A percentile compares a stretch with the other conserved stretches of the same genome.
Conservation (phyloP, 1,140 invertebrate genomes). For the Drosophila cardini region DNA sequence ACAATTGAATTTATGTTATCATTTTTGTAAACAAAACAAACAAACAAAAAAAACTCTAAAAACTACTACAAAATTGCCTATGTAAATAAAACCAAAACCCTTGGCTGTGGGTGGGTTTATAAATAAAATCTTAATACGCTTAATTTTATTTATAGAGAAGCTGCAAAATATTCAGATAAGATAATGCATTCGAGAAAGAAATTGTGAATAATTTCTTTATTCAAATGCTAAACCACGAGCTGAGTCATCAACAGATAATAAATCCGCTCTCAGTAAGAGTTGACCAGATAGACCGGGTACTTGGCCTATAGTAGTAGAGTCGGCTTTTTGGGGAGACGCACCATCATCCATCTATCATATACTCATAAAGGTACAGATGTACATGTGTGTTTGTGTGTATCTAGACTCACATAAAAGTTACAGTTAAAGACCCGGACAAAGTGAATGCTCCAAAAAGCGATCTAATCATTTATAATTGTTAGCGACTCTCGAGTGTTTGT, state of each 20-base stretch:
- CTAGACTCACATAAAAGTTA: slow-evolving; percentile 54
- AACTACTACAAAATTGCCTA: slow-evolving; percentile 61
- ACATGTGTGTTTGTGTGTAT: no score
- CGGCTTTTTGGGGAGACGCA: slow-evolving; percentile 27
- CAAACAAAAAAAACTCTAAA: no score
- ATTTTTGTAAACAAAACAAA: slow-evolving; percentile 57
- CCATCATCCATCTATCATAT: slow-evolving; percentile 38
- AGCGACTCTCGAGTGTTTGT: slow-evolving; percentile 74
- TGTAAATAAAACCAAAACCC: slow-evolving; percentile 72
- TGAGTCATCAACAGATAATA: slow-evolving; percentile 64
- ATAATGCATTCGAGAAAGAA: slow-evolving; percentile 49
- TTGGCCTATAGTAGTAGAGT: slow-evolving; percentile 3
- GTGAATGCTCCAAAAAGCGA: slow-evolving; percentile 82
- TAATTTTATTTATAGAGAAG: slow-evolving; percentile 6
- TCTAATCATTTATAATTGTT: slow-evolving; percentile 83
- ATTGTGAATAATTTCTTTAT: slow-evolving; percentile 69
- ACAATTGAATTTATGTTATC: slow-evolving; percentile 67
- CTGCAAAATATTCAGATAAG: slow-evolving; percentile 32
- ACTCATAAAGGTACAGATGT: no score
- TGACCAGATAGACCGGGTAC: not conserved
- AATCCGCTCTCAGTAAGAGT: slow-evolving; percentile 40
- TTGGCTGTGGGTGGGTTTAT: slow-evolving; percentile 62
- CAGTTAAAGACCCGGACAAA: slow-evolving; percentile 74
- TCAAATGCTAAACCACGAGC: slow-evolving; percentile 30
- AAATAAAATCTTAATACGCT: slow-evolving; percentile 6